Base-by-base conservation (phyloP, 37 sponge, comb jelly and placozoan genomes). In the Ephydatia muelleri region DNA sequence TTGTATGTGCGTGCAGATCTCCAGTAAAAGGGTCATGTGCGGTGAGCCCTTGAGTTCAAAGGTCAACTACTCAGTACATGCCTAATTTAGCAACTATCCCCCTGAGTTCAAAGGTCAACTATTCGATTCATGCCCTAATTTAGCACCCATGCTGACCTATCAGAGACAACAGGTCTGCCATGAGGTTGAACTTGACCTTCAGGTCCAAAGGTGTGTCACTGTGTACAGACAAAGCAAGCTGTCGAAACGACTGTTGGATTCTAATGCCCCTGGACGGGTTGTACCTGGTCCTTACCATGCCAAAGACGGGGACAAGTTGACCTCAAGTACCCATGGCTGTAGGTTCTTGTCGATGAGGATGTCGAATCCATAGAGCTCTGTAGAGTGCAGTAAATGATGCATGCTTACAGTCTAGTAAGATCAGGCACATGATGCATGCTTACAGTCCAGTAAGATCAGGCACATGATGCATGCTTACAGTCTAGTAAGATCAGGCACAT, bases 351-450 rank as follows among this genome's bases (percentile, higher is more conserved):
- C 92, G 66, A 92, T 73, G 57, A 92, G 72, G 67, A 92, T 81
- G 83, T 95, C 95, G 80, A 92, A 95, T n/a, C 95, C 95, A 82
- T 78, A 91, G 47, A 94, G 77, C 70, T 94, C 92, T 91, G 76
- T 12, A 75, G 43, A 43, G 43, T 3, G 43, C 43, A 43, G 43
- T 6, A 8, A 49, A 76, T 31, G 28, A 38, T 23, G 3, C 74
- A n/a, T 32, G 11, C 49, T 25, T 25, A n/a, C n/a, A n/a, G n/a
- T n/a, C n/a, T n/a, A n/a, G n/a, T n/a, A n/a, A n/a, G n/a, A n/a
- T n/a, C n/a, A n/a, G n/a, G n/a, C n/a, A n/a, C n/a, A n/a, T n/a
- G n/a, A n/a, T n/a, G n/a, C n/a, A n/a, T n/a, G n/a, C n/a, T n/a
- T n/a, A n/a, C n/a, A n/a, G n/a, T n/a, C n/a, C n/a, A n/a, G n/a